Evolutionary conservation across 2,797 vertebrate genomes (phyloP), one percentile per base, ranked within the genome.

Genomic region (Zalophus californianus): DNA sequence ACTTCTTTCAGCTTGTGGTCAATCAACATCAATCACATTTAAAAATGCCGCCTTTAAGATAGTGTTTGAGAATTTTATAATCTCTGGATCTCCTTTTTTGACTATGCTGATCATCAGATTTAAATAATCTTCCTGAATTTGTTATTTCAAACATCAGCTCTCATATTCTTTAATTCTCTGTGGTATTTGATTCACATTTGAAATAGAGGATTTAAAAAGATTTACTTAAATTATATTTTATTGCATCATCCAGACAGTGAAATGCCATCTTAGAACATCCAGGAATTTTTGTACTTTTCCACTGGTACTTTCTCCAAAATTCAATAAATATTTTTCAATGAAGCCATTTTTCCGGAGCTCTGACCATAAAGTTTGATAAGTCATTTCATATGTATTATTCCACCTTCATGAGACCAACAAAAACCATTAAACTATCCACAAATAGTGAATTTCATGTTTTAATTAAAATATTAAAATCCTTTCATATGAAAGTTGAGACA

Each of bases 171-270:
- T 78, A 78, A 58, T 73, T 95, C 35, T 78, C 77, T 48, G 20
- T 78, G 35, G 70, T 95, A 35, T 87, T 93, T 79, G 78, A 84
- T 93, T 90, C 9, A 82, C 41, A 68, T 91, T 70, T 92, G 48
- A 94, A 89, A 73, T 10, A 84, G 64, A 77, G 54, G 66, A 68
- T 66, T 96, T 94, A 18, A 91, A 88, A 38, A 8, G 50, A 95
- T 91, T 95, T 79, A 41, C 60, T 78, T 83, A 60, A 84, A 18
- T 92, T 70, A 73, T 8, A 18, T 29, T 82, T 78, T 93, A 87
- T 66, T 90, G 13, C 48, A 60, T 58, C 80, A 84, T 66, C 38
- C 18, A 64, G 77, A 86, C 38, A 84, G 73, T 70, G 56, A 91
- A 79, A 7, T 79, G 48, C 27, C 38, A 41, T 27, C 52, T 54